Conservation (phyloP, 2,113 vertebrate species). For the Miniopterus natalensis region DNA sequence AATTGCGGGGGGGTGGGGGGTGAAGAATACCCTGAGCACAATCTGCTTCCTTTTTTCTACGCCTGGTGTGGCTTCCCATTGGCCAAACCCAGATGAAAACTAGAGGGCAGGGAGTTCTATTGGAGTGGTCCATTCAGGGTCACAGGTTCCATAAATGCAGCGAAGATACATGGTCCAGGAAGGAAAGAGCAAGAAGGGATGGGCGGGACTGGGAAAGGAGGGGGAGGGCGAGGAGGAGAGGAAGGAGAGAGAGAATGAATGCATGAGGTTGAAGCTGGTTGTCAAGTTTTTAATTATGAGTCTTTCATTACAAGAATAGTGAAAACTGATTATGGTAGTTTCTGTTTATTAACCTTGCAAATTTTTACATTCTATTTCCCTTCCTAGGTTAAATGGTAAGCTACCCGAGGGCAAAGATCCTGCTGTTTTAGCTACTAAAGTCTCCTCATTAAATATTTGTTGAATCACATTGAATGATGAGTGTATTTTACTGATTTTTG, state of each 20-base stretch:
- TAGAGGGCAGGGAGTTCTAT: background rate
- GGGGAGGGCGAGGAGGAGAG: rapidly evolving
- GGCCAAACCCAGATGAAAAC: background rate
- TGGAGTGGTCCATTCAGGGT: background rate
- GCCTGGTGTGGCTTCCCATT: background rate
- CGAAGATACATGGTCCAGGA: background rate
- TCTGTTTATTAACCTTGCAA: background rate
- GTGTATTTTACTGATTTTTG: background rate
- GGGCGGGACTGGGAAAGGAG: background rate
- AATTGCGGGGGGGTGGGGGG: background rate
- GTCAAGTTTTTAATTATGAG: background rate
- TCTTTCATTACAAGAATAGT: background rate
- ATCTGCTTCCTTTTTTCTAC: background rate
- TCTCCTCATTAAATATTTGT: background rate
- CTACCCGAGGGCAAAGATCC: background rate
- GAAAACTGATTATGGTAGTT: background rate
- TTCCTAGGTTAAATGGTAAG: background rate
- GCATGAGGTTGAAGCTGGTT: background rate
- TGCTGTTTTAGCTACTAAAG: background rate
- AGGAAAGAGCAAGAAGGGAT: background rate
- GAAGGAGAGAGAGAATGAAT: no score
- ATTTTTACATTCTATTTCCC: background rate
- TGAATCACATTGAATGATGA: background rate
- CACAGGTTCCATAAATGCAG: background rate
- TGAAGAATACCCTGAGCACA: background rate